Evolutionary conservation across 2,113 vertebrate species (phyloP).

Genomic region (Emydocephalus ijimae): DNA sequence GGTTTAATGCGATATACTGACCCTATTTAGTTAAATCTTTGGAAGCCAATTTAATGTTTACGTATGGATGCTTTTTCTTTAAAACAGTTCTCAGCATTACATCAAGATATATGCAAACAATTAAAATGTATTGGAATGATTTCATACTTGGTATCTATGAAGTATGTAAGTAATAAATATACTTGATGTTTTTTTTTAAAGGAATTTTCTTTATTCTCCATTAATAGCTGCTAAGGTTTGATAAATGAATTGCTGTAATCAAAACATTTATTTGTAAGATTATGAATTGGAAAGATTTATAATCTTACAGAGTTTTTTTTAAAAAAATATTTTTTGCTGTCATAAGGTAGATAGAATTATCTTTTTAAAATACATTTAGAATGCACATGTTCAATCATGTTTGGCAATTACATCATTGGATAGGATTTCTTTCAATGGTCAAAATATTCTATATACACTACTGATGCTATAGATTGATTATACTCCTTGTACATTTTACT

Average conservation of each 20-base stretch:
- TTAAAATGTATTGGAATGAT: slow-evolving; percentile 40
- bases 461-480: not conserved
- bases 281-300: slow-evolving; percentile 36
- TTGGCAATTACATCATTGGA: slow-evolving; percentile 15
- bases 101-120: not conserved
- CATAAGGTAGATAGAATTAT: slow-evolving; percentile 23
- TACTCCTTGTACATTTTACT: not conserved
- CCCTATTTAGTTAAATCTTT: not conserved
- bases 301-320: slow-evolving; percentile 40
- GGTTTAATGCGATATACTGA: not conserved
- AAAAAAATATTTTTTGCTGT: slow-evolving; percentile 28
- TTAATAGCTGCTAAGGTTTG: slow-evolving; percentile 30
- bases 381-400: slow-evolving; percentile 32
- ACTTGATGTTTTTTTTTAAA: slow-evolving; percentile 11
- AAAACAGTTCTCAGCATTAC: slow-evolving; percentile 19
- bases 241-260: slow-evolving; percentile 46
- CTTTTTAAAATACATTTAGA: slow-evolving; percentile 31
- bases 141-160: not conserved
- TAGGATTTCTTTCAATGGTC: slow-evolving; percentile 33
- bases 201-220: slow-evolving; percentile 31
- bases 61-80: not conserved
- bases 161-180: slow-evolving; percentile 14
- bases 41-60: slow-evolving; percentile 3
- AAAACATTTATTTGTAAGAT: slow-evolving; percentile 28
- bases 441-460: slow-evolving; percentile 24